These are phyloP conservation scores for Clarias platycephalus DNA, from an alignment of 2,797 vertebrate species.

Conservation along the genomic window DNA sequence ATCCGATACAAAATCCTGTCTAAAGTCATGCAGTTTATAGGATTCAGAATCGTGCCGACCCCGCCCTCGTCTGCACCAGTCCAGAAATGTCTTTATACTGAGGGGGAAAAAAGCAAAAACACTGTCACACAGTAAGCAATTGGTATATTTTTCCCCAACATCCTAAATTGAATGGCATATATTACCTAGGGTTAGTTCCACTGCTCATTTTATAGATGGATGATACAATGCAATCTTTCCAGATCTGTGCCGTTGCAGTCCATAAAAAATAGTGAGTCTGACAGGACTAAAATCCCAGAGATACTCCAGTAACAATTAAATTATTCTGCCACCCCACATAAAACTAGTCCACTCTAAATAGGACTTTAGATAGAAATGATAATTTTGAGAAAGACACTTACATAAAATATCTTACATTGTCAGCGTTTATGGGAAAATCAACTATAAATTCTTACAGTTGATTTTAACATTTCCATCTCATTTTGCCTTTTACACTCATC, in stretches of 20 bases:
- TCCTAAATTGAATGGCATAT: not conserved
- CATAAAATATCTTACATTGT: not conserved
- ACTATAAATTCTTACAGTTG: not conserved
- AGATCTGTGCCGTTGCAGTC: not conserved
- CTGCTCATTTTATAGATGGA: conserved; percentile 2
- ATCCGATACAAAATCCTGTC: too few species aligned
- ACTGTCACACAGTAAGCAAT: not conserved
- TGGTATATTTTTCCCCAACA: not conserved
- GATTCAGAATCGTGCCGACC: too few species aligned
- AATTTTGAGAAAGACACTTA: not conserved
- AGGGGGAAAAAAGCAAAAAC: not conserved
- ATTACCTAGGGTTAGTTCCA: not conserved
- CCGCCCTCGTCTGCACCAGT: too few species aligned
- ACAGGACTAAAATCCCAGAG: not conserved
- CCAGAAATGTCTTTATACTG: not conserved
- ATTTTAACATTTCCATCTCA: not conserved
- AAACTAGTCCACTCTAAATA: not conserved
- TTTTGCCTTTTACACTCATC: not conserved
- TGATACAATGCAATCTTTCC: not conserved
- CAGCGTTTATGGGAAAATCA: not conserved
- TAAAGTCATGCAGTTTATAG: too few species aligned
- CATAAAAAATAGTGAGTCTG: not conserved
- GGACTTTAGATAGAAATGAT: not conserved
- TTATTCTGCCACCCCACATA: not conserved
- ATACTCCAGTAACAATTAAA: not conserved